Conservation (phyloP, 2,888 invertebrate species). For the Lasioglossum vierecki region DNA sequence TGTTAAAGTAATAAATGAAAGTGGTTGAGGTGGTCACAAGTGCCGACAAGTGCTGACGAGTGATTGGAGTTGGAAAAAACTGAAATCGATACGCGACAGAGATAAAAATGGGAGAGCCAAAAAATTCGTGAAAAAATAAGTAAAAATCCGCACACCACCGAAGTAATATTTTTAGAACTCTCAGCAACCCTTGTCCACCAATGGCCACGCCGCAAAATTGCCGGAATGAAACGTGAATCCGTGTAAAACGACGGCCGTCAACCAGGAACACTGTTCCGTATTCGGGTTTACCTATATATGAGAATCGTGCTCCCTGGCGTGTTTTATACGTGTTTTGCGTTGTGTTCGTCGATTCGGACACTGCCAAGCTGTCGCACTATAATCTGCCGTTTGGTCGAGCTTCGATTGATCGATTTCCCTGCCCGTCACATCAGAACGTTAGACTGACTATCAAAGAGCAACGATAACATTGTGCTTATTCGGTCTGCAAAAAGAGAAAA, state of each 20-base stretch:
- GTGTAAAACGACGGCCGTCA: neutral
- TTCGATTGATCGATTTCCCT: slow-evolving; percentile 64
- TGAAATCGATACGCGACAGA: no score
- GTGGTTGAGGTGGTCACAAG: neutral
- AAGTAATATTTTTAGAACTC: neutral
- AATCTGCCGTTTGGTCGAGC: slow-evolving; percentile 60
- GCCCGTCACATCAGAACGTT: slow-evolving; percentile 59
- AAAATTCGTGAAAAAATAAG: neutral
- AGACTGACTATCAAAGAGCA: neutral
- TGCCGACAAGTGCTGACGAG: no score
- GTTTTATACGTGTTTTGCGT: slow-evolving; percentile 45
- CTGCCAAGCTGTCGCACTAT: slow-evolving; percentile 51
- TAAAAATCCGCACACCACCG: neutral
- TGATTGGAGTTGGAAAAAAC: no score
- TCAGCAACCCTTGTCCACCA: neutral
- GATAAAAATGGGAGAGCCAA: neutral
- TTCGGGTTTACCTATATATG: slow-evolving; percentile 53
- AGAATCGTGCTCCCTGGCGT: slow-evolving; percentile 34
- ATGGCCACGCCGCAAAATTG: neutral
- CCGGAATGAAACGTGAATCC: slow-evolving; percentile 1
- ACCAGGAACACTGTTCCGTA: neutral
- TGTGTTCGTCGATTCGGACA: slow-evolving; percentile 31
- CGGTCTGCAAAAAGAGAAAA: slow-evolving; percentile 15
- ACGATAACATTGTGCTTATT: neutral
- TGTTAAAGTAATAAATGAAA: neutral